Percentiles rank a stretch among this genome's conserved stretches.
Conservation (phyloP, 2,888 invertebrate species). For the Ormia ochracea region DNA sequence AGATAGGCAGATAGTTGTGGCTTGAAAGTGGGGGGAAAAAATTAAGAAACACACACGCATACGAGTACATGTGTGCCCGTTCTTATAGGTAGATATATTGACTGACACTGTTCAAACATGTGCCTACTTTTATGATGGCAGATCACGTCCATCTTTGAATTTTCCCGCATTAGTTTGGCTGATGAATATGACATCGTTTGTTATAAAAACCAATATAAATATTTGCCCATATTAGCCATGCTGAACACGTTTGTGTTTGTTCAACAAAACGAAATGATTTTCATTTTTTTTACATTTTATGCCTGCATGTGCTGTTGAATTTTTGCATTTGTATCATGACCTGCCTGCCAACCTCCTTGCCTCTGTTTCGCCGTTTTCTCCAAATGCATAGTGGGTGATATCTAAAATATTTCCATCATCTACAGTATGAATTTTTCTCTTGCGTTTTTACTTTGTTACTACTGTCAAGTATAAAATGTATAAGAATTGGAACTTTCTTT, state of each 20-base stretch:
- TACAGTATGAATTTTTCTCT: slow-evolving; percentile 26
- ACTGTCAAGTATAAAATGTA: slow-evolving; percentile 39
- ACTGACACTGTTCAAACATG: slow-evolving; percentile 38
- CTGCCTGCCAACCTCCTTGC: neutral
- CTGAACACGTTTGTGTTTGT: slow-evolving; percentile 60
- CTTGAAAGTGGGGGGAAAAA: slow-evolving; percentile 32
- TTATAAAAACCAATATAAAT: slow-evolving; percentile 61
- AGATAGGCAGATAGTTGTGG: slow-evolving; percentile 6
- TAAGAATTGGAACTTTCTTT: slow-evolving; percentile 31
- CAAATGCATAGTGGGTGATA: neutral
- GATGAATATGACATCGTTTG: slow-evolving; percentile 62
- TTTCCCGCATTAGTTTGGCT: slow-evolving; percentile 49
- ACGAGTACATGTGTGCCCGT: neutral
- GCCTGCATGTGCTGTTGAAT: neutral
- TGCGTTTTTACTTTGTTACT: slow-evolving; percentile 6
- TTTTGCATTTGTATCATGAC: slow-evolving; percentile 27
- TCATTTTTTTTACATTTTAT: slow-evolving; percentile 32
- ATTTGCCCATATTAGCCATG: slow-evolving; percentile 61
- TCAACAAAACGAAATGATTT: slow-evolving; percentile 61
- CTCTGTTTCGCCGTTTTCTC: neutral
- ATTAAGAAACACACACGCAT: neutral
- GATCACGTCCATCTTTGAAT: slow-evolving; percentile 54
- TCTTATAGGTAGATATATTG: neutral
- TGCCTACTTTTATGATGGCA: slow-evolving; percentile 30
- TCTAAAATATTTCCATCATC: slow-evolving; percentile 34